Conservation (phyloP, 2,888 invertebrate genomes). For the Eumerus sabulonum region DNA sequence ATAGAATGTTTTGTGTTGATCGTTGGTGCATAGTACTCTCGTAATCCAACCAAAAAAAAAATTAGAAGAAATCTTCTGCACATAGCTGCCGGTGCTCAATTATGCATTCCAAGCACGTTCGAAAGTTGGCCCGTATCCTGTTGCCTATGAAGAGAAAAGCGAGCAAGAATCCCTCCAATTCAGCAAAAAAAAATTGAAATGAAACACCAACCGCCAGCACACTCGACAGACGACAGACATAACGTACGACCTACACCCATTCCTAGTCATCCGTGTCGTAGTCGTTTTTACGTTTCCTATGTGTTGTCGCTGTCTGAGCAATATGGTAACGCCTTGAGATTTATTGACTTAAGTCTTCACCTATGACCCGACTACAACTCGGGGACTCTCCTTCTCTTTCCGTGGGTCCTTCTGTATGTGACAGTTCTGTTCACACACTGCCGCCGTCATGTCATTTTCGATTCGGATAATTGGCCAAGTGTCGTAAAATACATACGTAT, state of each 20-base stretch:
- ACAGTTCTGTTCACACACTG: constrained; percentile 26
- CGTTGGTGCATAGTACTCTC: constrained; percentile 42
- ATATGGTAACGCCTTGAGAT: constrained; percentile 58
- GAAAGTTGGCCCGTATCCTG: constrained; percentile 25
- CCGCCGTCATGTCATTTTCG: constrained; percentile 31
- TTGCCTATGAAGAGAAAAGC: too few relatives aligned
- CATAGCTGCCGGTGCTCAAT: constrained; percentile 41
- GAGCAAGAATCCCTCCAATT: constrained; percentile 27
- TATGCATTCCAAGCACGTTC: constrained; percentile 57
- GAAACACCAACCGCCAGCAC: constrained; percentile 6
- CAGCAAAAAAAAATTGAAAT: constrained; percentile 58
- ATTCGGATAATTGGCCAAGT: constrained; percentile 56
- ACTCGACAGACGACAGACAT: too few relatives aligned
- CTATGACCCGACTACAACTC: constrained; percentile 40
- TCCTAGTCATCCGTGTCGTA: too few relatives aligned
- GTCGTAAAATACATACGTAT: constrained; percentile 49
- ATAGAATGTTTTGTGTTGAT: constrained; percentile 7
- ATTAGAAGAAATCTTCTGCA: constrained; percentile 52
- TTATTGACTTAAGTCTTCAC: constrained; percentile 56
- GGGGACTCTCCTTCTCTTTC: too few relatives aligned
- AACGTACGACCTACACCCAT: too few relatives aligned
- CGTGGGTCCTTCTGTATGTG: constrained; percentile 13
- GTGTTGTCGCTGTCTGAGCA: constrained; percentile 27
- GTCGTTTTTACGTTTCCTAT: too few relatives aligned
- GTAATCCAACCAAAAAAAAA: not conserved